Conservation (phyloP, 1,140 invertebrate genomes). For the Galleria mellonella region DNA sequence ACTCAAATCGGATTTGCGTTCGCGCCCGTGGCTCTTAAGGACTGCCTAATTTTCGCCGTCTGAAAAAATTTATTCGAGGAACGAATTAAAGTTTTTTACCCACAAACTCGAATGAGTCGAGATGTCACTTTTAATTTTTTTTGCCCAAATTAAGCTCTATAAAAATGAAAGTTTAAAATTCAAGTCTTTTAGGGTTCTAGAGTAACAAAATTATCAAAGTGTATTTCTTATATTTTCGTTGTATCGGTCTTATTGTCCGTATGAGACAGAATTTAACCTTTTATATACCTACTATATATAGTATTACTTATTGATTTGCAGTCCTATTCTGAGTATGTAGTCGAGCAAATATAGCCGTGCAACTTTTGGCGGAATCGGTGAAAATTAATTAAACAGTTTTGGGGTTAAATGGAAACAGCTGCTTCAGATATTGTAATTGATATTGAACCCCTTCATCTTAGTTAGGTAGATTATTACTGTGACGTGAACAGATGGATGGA, state of each 20-base stretch:
- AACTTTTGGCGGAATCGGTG: slow-evolving; percentile 6
- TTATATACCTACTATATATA: no score
- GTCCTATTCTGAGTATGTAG: background rate
- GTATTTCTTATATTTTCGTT: no score
- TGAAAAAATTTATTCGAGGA: slow-evolving; percentile 26
- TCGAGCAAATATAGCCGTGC: background rate
- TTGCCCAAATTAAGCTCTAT: background rate
- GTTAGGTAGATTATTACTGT: slow-evolving; percentile 13
- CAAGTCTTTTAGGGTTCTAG: background rate
- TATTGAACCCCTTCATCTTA: slow-evolving; percentile 23
- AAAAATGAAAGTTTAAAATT: background rate
- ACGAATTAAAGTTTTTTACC: slow-evolving; percentile 24
- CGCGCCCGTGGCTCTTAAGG: slow-evolving; percentile 40
- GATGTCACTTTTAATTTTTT: slow-evolving; percentile 19
- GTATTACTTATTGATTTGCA: no score
- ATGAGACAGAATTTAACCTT: no score
- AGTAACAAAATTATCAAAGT: no score
- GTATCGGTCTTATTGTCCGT: no score
- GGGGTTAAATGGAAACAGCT: slow-evolving; percentile 25
- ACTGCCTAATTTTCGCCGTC: slow-evolving; percentile 39
- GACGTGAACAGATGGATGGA: background rate
- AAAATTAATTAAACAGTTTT: slow-evolving; percentile 30
- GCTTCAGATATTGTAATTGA: slow-evolving; percentile 21
- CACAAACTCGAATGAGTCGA: slow-evolving; percentile 10
- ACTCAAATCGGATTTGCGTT: slow-evolving; percentile 57